phyloP scores from a whole-genome alignment of 2,113 vertebrate species.

The Clupea harengus region DNA sequence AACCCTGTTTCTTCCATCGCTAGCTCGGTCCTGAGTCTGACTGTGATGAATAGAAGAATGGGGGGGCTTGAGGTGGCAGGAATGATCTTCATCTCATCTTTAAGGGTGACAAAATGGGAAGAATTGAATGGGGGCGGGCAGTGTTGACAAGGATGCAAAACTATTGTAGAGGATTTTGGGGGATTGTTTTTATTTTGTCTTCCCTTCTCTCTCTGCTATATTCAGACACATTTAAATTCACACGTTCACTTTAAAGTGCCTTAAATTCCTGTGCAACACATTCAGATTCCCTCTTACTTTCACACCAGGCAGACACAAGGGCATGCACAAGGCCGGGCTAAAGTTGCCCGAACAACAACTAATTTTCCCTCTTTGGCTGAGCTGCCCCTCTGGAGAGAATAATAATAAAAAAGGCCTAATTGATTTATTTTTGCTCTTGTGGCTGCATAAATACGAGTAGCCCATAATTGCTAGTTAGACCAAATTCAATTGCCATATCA shows the following conservation, averaged over 20 bases:
- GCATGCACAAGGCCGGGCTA: background rate
- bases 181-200: slow-evolving; percentile 1
- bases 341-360: no score
- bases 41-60: slow-evolving; percentile 51
- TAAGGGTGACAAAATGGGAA: slow-evolving; percentile 34
- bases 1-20: slow-evolving; percentile 33
- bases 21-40: slow-evolving; percentile 39
- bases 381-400: no score
- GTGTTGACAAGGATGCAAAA: background rate
- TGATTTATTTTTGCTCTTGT: no score
- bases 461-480: no score
- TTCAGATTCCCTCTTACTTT: slow-evolving; percentile 9
- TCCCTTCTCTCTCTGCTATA: background rate
- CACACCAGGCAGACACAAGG: background rate
- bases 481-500: no score
- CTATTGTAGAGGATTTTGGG: slow-evolving; percentile 20
- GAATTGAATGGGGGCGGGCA: slow-evolving; percentile 20
- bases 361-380: no score
- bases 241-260: background rate
- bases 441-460: no score
- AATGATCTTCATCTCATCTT: slow-evolving; percentile 51
- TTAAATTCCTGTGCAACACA: slow-evolving; percentile 19
- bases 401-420: no score
- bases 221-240: no score
- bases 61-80: slow-evolving; percentile 19